Evolutionary conservation across 1,140 invertebrate genomes (phyloP).

Genomic region (Trypoxylus dichotomus): DNA sequence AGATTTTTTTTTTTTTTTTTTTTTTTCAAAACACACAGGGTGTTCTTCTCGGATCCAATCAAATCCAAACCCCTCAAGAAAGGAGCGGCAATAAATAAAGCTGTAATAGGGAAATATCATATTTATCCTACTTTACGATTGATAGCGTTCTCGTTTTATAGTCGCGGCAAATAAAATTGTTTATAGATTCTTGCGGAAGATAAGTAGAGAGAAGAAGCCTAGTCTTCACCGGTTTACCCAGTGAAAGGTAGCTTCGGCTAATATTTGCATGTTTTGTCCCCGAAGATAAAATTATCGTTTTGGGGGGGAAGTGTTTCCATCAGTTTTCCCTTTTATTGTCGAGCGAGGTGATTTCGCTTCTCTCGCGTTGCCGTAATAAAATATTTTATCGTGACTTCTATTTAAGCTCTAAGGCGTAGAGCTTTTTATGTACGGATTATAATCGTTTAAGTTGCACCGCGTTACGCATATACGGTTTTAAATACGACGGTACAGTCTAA

Average conservation of each 20-base stretch:
- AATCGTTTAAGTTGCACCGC: neutral
- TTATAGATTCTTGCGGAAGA: constrained; percentile 13
- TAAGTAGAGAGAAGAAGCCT: neutral
- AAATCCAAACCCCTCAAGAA: neutral
- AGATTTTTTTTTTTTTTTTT: too few relatives aligned
- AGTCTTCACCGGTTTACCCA: neutral
- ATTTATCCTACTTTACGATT: neutral
- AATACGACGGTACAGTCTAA: neutral
- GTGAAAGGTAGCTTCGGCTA: constrained; percentile 9
- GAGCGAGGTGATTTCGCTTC: neutral
- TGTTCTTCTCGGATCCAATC: too few relatives aligned
- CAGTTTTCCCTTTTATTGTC: constrained; percentile 16
- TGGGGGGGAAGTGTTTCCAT: constrained; percentile 14
- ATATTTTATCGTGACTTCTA: constrained; percentile 17
- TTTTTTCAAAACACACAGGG: too few relatives aligned
- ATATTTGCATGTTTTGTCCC: constrained; percentile 19
- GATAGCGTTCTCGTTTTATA: neutral
- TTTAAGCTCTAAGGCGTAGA: constrained; percentile 5
- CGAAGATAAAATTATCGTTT: constrained; percentile 22
- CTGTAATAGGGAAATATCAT: neutral
- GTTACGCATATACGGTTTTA: neutral
- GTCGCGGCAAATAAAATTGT: constrained; percentile 1
- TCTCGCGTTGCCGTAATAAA: constrained; percentile 4
- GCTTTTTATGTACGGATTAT: constrained; percentile 3
- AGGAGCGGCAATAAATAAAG: neutral